Base-by-base conservation (phyloP, 2,113 vertebrate genomes). In the Malaclemys terrapin region DNA sequence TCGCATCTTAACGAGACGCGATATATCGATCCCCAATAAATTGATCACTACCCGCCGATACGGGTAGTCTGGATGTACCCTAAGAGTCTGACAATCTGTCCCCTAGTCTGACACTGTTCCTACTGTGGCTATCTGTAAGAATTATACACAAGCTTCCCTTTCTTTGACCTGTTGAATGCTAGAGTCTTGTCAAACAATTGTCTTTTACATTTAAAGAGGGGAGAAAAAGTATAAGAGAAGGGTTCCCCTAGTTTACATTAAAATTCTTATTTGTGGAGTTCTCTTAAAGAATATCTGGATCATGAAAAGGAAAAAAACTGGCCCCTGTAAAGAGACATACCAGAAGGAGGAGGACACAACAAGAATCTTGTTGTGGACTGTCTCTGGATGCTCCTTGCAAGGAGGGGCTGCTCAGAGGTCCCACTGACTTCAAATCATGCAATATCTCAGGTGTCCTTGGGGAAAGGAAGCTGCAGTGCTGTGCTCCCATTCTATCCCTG, bases 341-440 rank as follows among this genome's bases (percentile, higher is more conserved):
- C 12, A 5, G 45, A n/a, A 17, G 62, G 62, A 65, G 29, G 27
- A 31, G 50, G 82, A 49, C 47, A 4, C 4, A 6, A 22, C 0
- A 0, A 31, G 79, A 0, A 0, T 17, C 59, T 82, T 69, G 35
- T 69, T 35, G 62, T 17, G 3, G 62, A 8, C 35, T 69, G 8
- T n/a, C 62, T 69, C 35, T 69, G 62, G 62, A n/a, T 69, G 62
- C 16, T 69, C 27, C 13, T 62, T 29, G 3, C 29, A 2, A 35
- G 31, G 27, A 80, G 31, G 7, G n/a, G 25, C 45, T 69, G 24
- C 6, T 69, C 45, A 10, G 56, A 45, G n/a, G n/a, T 24, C 1
- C 0, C 17, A 27, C 85, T 29, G 85, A 57, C 3, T 1, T 31
- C 0, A 0, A 38, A 54, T 80, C 59, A 2, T n/a, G 0, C 24